phyloP scores from a whole-genome alignment of 1,140 invertebrate genomes.

The Diabrotica undecimpunctata region DNA sequence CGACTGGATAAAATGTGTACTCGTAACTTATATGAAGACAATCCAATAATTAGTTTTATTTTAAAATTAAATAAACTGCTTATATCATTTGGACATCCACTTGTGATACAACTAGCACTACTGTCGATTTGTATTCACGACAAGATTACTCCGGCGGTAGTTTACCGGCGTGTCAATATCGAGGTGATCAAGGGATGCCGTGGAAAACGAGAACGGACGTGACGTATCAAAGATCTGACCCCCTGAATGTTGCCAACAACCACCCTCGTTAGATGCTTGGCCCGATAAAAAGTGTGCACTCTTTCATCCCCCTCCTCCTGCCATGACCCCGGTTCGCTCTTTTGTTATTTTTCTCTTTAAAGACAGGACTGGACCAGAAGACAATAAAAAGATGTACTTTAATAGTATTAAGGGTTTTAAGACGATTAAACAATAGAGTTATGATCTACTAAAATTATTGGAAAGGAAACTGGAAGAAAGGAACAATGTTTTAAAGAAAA shows the following conservation, averaged over 20 bases:
- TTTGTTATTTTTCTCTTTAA: constrained; percentile 3
- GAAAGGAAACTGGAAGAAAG: no score
- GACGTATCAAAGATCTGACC: constrained; percentile 42
- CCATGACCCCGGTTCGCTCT: neutral
- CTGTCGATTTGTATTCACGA: neutral
- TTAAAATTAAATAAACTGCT: no score
- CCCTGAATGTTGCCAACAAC: constrained; percentile 29
- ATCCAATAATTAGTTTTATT: no score
- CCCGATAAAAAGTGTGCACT: constrained; percentile 38
- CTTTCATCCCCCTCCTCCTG: constrained; percentile 14
- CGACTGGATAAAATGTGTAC: no score
- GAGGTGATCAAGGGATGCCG: constrained; percentile 20
- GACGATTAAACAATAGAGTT: no score
- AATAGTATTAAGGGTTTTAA: no score
- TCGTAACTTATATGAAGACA: no score
- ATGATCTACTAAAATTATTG: no score
- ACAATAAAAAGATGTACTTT: no score
- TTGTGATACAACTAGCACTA: no score
- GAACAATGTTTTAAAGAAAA: no score
- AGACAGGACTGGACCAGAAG: neutral
- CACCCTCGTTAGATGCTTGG: constrained; percentile 40
- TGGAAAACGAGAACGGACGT: constrained; percentile 35
- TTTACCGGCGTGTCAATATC: constrained; percentile 22
- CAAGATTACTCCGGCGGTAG: constrained; percentile 4
- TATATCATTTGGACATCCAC: no score